Conservation (phyloP, 1,140 invertebrate genomes). For the Drosophila albomicans region DNA sequence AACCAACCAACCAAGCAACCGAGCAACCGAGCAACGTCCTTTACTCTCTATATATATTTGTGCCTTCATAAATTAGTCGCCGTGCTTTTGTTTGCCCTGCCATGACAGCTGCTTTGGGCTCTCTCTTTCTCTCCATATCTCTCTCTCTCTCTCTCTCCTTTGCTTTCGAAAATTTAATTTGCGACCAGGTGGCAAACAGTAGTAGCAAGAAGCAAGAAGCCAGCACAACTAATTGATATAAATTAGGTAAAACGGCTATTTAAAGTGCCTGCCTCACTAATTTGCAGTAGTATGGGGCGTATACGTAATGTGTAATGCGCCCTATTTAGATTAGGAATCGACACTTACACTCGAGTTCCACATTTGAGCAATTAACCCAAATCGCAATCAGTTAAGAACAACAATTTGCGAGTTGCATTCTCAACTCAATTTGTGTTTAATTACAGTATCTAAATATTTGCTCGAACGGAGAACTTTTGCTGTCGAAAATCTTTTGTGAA, state of each 20-base stretch:
- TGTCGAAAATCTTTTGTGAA: too few species aligned
- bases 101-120: constrained; percentile 10
- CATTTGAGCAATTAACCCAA: constrained; percentile 11
- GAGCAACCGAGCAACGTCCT: background rate
- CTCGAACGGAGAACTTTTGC: too few species aligned
- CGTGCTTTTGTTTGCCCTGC: constrained; percentile 33
- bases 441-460: too few species aligned
- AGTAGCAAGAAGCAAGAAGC: background rate
- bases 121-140: background rate
- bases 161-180: constrained; percentile 55
- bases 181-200: constrained; percentile 32
- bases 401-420: constrained; percentile 2
- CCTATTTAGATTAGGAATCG: constrained; percentile 16
- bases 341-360: background rate
- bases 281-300: background rate
- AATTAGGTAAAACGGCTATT: constrained; percentile 45
- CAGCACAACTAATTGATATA: constrained; percentile 52
- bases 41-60: constrained; percentile 20
- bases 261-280: constrained; percentile 9
- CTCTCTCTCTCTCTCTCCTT: background rate
- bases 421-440: background rate
- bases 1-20: background rate
- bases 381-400: constrained; percentile 8
- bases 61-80: constrained; percentile 39
- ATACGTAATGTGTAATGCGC: constrained; percentile 28